Evolutionary conservation across 2,888 invertebrate species (phyloP).

Genomic region (Thereva unica): DNA sequence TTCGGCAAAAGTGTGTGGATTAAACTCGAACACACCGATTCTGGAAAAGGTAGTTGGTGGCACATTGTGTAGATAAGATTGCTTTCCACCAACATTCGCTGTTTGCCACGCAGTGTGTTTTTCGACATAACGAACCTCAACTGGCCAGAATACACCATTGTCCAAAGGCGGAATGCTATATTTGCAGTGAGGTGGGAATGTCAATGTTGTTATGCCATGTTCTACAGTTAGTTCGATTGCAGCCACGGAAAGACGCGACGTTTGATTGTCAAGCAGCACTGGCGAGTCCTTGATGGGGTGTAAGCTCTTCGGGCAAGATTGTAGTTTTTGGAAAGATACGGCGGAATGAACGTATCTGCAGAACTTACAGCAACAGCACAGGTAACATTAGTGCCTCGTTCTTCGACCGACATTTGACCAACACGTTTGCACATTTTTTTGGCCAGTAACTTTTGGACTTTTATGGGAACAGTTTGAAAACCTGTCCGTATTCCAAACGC

Average conservation of each 20-base stretch:
- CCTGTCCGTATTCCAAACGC: no score
- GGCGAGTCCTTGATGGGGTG: conserved; percentile 13
- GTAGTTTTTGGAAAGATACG: conserved; percentile 7
- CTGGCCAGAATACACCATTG: neutral
- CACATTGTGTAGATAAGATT: no score
- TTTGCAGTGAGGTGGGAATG: conserved; percentile 13
- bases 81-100: no score
- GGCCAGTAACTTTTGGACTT: no score
- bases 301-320: no score
- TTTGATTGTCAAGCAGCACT: conserved; percentile 43
- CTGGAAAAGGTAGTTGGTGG: no score
- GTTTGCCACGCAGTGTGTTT: neutral
- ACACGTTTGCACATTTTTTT: neutral
- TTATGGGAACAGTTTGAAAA: no score
- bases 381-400: conserved; percentile 7
- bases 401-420: neutral
- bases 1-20: no score
- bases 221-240: conserved; percentile 45
- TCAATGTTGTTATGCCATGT: conserved; percentile 43
- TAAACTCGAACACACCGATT: no score
- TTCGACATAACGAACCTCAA: neutral
- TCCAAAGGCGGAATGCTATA: conserved; percentile 16
- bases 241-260: conserved; percentile 43
- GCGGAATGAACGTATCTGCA: conserved; percentile 4
- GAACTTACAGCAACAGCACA: neutral